phyloP scores from a whole-genome alignment of 2,888 invertebrate species.

The Oscheius myriophilus region DNA sequence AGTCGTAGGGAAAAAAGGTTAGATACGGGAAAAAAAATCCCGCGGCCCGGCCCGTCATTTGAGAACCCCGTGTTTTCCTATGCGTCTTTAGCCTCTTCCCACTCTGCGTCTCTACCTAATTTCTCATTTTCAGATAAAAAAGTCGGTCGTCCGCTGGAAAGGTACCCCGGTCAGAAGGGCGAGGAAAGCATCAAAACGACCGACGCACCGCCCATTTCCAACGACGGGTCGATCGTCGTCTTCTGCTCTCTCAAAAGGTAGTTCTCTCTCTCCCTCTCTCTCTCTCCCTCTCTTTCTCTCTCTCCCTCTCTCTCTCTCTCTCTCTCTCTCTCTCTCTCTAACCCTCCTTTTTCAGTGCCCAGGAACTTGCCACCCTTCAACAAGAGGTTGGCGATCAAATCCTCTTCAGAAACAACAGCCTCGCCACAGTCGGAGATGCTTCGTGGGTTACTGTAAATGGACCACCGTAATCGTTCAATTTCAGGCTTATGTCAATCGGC shows the following conservation, averaged over 20 bases:
- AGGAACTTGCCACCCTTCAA: constrained; percentile 1
- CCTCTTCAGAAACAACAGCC: not conserved
- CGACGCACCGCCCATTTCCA: not conserved
- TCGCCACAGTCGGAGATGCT: not conserved
- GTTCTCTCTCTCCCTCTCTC: not conserved
- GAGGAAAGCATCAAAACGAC: not conserved
- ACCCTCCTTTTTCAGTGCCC: not conserved
- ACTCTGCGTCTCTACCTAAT: not conserved
- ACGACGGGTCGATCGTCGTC: constrained; percentile 17
- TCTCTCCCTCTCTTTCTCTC: not conserved
- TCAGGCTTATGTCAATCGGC: constrained; percentile 29
- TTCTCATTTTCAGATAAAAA: not conserved
- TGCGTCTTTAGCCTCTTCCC: too few relatives aligned
- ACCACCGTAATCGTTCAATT: not conserved
- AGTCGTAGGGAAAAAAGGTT: too few relatives aligned
- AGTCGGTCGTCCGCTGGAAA: not conserved
- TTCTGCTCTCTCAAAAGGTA: constrained; percentile 16
- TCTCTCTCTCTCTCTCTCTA: not conserved
- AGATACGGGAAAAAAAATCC: too few relatives aligned
- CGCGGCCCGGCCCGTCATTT: too few relatives aligned
- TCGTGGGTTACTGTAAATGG: not conserved
- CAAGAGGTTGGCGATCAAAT: constrained; percentile 1
- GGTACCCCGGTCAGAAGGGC: too few relatives aligned
- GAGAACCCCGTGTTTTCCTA: too few relatives aligned
- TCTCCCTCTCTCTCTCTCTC: not conserved